Conservation (phyloP, 2,888 invertebrate genomes). For the Watsonalla cultraria region DNA sequence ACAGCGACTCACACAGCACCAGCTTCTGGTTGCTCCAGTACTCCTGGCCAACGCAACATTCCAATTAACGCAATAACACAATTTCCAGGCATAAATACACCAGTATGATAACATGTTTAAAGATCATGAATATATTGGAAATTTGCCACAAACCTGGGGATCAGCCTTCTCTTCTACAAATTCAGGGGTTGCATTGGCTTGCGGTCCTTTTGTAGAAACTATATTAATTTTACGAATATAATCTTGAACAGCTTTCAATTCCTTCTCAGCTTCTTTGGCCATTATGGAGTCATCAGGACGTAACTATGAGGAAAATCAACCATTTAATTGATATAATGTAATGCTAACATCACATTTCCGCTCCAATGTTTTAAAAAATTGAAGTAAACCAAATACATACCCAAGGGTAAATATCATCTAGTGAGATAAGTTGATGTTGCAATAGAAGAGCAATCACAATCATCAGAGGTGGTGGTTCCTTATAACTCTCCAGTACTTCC, state of each 20-base stretch:
- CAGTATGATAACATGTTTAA: not conserved
- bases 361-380: not conserved
- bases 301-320: constrained; percentile 70
- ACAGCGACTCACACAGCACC: constrained; percentile 92
- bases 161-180: constrained; percentile 84
- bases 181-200: constrained; percentile 83
- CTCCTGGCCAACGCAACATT: constrained; percentile 38
- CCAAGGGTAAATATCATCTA: constrained; percentile 95
- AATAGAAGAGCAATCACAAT: constrained; percentile 93
- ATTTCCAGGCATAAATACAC: not conserved
- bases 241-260: constrained; percentile 89
- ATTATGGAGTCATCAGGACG: constrained; percentile 91
- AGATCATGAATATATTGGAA: too few relatives aligned
- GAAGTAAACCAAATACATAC: constrained; percentile 67
- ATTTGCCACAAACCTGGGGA: constrained; percentile 73
- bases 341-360: too few relatives aligned
- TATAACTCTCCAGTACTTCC: constrained; percentile 74
- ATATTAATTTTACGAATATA: constrained; percentile 92
- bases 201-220: constrained; percentile 89
- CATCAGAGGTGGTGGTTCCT: constrained; percentile 91
- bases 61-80: not conserved
- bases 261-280: constrained; percentile 88
- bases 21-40: constrained; percentile 93
- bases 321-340: constrained; percentile 10
- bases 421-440: constrained; percentile 89